Evolutionary conservation across 1,140 invertebrate species (phyloP), one percentile per base, ranked within the genome.

Genomic region (Diuraphis noxia): DNA sequence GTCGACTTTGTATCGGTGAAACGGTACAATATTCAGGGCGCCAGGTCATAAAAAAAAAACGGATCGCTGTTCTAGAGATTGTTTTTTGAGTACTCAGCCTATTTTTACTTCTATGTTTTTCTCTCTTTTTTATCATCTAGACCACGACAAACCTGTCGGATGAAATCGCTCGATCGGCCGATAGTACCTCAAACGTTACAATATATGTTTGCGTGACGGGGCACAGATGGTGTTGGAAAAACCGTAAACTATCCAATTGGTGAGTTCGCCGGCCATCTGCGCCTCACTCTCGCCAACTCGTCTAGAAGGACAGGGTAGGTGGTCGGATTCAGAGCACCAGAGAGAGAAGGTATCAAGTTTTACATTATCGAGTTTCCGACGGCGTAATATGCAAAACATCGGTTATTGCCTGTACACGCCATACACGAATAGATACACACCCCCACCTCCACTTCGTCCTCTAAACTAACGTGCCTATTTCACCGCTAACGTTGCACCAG

Each of bases 181-280:
- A 85, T 23, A 6, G 43, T 10, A 25, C 46, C 21, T 49, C 4
- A 52, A 38, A 63, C 23, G n/a, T 88, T 38, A 52, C 2, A 56
- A 38, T 63, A n/a, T 40, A 30, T 40, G 38, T 34, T 56, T n/a
- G 23, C 25, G 5, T 10, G 63, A 5, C 46, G 46, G 46, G 10
- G 5, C 49, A 56, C 86, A 88, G 36, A 88, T 88, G 86, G 86
- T 38, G 46, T 88, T 52, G n/a, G 7, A 0, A 34, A 85, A 88
- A 88, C 52, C 1, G 86, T 52, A 88, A 88, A 38, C 38, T 40
- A 63, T 38, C 86, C 86, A 56, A 63, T 88, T 88, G 86, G 19
- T 25, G 34, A 21, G 49, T 63, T 40, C 4, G 36, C 30, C 36
- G 19, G 21, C 23, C 86, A 88, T 88, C 86, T 88, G 86, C 2